Evolutionary conservation across 2,797 vertebrate species (phyloP).

Genomic region (Parotocinclus haroldoi): DNA sequence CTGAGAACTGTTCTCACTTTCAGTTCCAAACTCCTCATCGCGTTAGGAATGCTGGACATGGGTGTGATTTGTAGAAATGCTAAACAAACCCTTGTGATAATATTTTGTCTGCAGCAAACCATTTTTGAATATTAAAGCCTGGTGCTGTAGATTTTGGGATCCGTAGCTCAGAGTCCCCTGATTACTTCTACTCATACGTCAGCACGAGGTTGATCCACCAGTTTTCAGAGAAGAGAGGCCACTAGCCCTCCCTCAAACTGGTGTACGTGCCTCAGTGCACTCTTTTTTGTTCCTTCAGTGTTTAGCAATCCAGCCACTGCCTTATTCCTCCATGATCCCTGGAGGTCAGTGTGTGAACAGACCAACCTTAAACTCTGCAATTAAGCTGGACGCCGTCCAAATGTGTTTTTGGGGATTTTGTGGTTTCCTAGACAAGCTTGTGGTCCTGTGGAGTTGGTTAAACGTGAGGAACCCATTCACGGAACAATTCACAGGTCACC

Average conservation of each 20-base stretch:
- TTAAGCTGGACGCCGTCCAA: slow-evolving; percentile 30
- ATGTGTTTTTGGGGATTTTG: slow-evolving; percentile 24
- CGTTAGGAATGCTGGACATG: background rate
- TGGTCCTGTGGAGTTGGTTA: slow-evolving; percentile 53
- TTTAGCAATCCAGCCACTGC: background rate
- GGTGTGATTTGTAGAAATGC: no score
- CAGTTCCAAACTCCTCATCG: background rate
- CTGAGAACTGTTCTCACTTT: slow-evolving; percentile 10
- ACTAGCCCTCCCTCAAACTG: slow-evolving; percentile 15
- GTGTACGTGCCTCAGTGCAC: slow-evolving; percentile 13
- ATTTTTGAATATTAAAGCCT: no score
- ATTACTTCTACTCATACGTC: slow-evolving; percentile 23
- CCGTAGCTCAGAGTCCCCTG: no score
- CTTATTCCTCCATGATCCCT: slow-evolving; percentile 16
- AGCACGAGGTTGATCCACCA: slow-evolving; percentile 14
- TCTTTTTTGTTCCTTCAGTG: slow-evolving; percentile 15
- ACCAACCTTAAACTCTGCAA: slow-evolving; percentile 23
- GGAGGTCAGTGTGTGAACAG: slow-evolving; percentile 22
- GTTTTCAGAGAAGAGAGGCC: slow-evolving; percentile 28
- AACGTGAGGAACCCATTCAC: slow-evolving; percentile 55
- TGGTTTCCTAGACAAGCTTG: slow-evolving; percentile 52
- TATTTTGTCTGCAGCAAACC: no score
- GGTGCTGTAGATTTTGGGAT: no score
- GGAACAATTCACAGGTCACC: slow-evolving; percentile 49
- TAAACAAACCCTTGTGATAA: no score